Evolutionary conservation across 2,113 vertebrate species (phyloP), one percentile per base, ranked within the genome.

Genomic region (Misgurnus anguillicaudatus): DNA sequence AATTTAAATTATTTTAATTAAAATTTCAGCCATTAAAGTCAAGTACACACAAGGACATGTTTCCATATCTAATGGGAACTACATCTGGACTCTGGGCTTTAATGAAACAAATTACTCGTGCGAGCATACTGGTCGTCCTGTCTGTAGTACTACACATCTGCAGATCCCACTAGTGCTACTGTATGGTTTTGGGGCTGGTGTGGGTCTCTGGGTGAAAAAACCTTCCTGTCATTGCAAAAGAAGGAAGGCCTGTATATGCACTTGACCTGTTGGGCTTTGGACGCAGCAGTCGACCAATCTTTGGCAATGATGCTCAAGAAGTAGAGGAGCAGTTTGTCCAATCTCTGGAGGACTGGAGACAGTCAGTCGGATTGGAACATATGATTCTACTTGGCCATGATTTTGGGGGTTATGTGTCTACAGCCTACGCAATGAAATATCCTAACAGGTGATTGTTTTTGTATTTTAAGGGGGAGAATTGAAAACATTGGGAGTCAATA

Each of bases 361-460:
- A 89, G 66, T 91, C 89, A 14, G 82, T 97, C 60, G 94, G 94
- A 9, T 82, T 98, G 90, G 92, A 95, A 84, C 90, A 90, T 73
- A 91, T 98, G 92, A 93, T 97, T 88, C 87, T 98, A 79, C 93
- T 99, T 66, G 97, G 97, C 79, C 97, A 99, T 87, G 96, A 98
- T 87, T 89, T 98, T 0, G 97, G 97, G 81, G 96, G 95, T 69
- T 99, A 95, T 87, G 86, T 99, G 87, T 93, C 95, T 83, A 92
- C 94, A 77, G 94, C 95, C 71, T 99, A 98, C 69, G 87, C 96
- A 0, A 90, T 99, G 75, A 95, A 92, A 88, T 94, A 97, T 83
- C 95, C 96, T 0, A 90, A 92, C 85, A 96, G 95, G 97, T 94
- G 87, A 82, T 9, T 68, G 41, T 80, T n/a, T 41, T 21, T 78